Conservation (phyloP, 92 coral and sea anemone genomes). For the Porites divaricata region DNA sequence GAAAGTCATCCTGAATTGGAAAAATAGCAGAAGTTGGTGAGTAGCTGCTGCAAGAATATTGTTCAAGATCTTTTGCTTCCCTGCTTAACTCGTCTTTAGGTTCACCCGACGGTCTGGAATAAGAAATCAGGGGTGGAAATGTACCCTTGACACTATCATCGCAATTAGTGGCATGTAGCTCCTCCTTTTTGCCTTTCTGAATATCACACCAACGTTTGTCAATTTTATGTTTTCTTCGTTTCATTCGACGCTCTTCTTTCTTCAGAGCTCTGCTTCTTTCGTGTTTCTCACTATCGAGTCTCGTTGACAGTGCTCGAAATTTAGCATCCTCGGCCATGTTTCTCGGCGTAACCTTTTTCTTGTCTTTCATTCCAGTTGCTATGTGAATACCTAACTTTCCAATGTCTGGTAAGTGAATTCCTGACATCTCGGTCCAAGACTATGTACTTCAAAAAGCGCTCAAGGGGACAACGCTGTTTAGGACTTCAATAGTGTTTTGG, state of each 20-base stretch:
- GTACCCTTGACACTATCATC: background rate
- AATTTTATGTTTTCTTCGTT: constrained; percentile 61
- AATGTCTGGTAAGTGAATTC: constrained; percentile 83
- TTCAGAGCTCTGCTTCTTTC: constrained; percentile 68
- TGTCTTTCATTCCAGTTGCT: constrained; percentile 82
- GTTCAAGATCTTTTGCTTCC: constrained; percentile 10
- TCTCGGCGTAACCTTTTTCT: constrained; percentile 75
- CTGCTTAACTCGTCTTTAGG: background rate
- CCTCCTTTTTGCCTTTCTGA: constrained; percentile 25
- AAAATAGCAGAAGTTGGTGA: constrained; percentile 40
- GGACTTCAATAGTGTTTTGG: background rate
- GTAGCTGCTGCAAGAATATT: background rate
- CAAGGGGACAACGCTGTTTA: background rate
- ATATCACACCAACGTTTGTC: constrained; percentile 74
- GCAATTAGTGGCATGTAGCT: background rate
- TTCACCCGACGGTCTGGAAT: background rate
- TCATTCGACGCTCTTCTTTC: constrained; percentile 75
- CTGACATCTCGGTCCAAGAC: constrained; percentile 63
- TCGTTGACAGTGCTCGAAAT: constrained; percentile 63
- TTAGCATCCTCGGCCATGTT: constrained; percentile 78
- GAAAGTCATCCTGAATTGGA: constrained; percentile 60
- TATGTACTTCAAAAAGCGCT: background rate
- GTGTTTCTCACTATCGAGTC: constrained; percentile 76
- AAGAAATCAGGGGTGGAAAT: constrained; percentile 23
- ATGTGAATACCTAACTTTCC: constrained; percentile 85